Base-by-base conservation (phyloP, 2,113 vertebrate species). In the Danionella cerebrum region DNA sequence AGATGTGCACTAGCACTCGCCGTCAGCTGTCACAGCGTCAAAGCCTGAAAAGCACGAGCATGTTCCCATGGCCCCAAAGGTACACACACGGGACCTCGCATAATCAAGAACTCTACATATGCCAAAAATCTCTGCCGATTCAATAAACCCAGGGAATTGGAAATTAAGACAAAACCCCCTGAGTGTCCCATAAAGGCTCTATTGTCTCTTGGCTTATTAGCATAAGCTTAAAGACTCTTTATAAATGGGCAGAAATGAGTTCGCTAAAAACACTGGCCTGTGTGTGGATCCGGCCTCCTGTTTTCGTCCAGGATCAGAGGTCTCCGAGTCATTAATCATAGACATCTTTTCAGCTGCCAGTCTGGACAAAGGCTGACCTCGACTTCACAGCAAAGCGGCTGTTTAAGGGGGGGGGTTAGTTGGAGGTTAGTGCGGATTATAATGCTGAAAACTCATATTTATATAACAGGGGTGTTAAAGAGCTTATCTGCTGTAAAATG, bases 281-380 rank as follows among this genome's bases (percentile, higher is more conserved):
- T 50, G 80, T 73, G 74, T 66, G 85, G 76, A 80, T 80, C 80
- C 74, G 29, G 35, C 53, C 79, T 78, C 80, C 81, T 78, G 78
- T 53, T 65, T 67, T 77, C 67, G 79, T 85, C 71, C 73, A 83
- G 76, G 68, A 87, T 82, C 90, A 84, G 84, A 84, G 84, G 87
- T 87, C 84, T 78, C 76, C 71, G 76, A 84, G 86, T 90, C 89
- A 90, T 94, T 92, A 93, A 92, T 96, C 91, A 92, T 82, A 51
- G 22, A 67, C 79, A 86, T 82, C 89, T 85, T 91, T 93, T 91
- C 88, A 89, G 84, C 85, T 91, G 88, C 90, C 91, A 89, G 77
- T 84, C 54, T 7, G 47, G 78, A 93, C 89, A 91, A 91, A 93
- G 89, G 86, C 80, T 90, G 85, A 86, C 76, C 82, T 76, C 82